Evolutionary conservation across 2,888 invertebrate species (phyloP), one percentile per base, ranked within the genome.

Genomic region (Parthenolecanium corni): DNA sequence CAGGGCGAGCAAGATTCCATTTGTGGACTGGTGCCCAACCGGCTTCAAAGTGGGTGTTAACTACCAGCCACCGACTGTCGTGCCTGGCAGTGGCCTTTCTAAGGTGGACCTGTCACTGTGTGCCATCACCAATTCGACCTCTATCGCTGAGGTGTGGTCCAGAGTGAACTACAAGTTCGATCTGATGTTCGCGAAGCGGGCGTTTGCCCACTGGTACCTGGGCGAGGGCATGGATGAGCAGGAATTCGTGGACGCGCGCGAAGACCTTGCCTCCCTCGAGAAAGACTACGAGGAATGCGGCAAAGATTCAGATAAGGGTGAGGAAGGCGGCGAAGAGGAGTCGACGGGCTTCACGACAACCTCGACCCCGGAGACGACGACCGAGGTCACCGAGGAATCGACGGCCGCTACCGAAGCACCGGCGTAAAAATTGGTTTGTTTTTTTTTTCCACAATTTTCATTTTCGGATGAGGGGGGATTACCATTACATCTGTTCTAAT

Each of bases 141-240:
- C 46, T 20, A 57, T 57, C 5, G 25, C 57, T 14, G 57, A 57
- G 11, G 57, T 47, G 18, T 57, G 57, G 57, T 44, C 57, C 16
- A 44, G 57, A 20, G 18, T 57, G 24, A 47, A 57, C 31, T 57
- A 57, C 21, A 44, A 57, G 36, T 57, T 57, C 36, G 57, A 57
- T 57, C 20, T 57, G 36, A 46, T 57, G 57, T 57, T 46, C 21
- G 57, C 57, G 20, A 57, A 57, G 47, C 47, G 57, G 1, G 57
- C 57, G 12, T 57, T 31, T 14, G 31, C 47, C 3, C 57, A 57
- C 46, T 57, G 57, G 57, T 57, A 18, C 36, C 16, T 57, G 1
- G 47, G 57, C 11, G 57, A 57, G 14, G 57, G 57, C 5, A 57
- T 57, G 57, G 57, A 57, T 20, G n/a, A n/a, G n/a, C n/a, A n/a